Evolutionary conservation across 2,888 invertebrate genomes (phyloP).

Genomic region (Catocala nupta): DNA sequence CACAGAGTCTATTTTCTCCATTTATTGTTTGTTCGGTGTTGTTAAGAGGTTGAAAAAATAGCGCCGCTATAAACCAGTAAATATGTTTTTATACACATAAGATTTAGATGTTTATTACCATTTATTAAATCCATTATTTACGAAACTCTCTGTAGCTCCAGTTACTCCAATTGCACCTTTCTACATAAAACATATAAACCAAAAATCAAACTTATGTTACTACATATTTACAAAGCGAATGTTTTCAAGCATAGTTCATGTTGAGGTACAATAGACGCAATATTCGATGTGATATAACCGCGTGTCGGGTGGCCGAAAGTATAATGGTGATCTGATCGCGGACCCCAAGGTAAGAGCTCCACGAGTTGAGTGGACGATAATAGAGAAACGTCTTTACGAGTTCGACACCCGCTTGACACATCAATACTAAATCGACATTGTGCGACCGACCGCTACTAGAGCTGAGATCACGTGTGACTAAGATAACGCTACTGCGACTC

Average conservation of each 20-base stretch:
- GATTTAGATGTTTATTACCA: too few relatives aligned
- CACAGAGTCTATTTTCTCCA: too few relatives aligned
- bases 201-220: too few relatives aligned
- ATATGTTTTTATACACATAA: too few relatives aligned
- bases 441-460: conserved; percentile 43
- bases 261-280: neutral
- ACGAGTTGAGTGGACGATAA: conserved; percentile 73
- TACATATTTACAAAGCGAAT: neutral
- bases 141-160: too few relatives aligned
- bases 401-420: conserved; percentile 78
- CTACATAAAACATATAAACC: too few relatives aligned
- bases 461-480: conserved; percentile 53
- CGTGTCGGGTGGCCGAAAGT: conserved; percentile 5
- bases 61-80: too few relatives aligned
- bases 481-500: conserved; percentile 37
- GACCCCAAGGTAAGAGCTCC: conserved; percentile 67
- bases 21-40: too few relatives aligned
- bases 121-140: too few relatives aligned
- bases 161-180: too few relatives aligned
- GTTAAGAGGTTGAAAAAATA: too few relatives aligned
- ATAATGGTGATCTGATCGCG: conserved; percentile 49
- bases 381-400: conserved; percentile 82
- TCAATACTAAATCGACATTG: conserved; percentile 71
- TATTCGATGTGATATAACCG: neutral
- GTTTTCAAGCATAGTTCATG: neutral